Conservation (phyloP, 2,888 invertebrate species). For the Caenorhabditis panamensis region DNA sequence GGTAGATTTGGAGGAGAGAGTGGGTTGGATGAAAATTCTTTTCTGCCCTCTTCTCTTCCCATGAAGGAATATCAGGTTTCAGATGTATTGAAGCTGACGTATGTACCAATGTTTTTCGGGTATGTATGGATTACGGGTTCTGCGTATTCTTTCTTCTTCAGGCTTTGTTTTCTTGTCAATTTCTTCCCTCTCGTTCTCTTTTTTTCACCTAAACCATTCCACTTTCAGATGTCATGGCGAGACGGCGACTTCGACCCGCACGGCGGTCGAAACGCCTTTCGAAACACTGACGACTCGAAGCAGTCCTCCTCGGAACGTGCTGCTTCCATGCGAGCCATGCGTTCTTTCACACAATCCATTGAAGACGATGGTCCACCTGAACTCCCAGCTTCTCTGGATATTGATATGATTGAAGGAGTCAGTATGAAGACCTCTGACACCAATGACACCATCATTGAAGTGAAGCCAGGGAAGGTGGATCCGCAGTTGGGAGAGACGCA, state of each 20-base stretch:
- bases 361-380: conserved; percentile 74
- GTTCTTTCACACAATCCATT: conserved; percentile 80
- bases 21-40: not conserved
- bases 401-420: conserved; percentile 69
- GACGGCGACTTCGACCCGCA: conserved; percentile 67
- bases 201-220: not conserved
- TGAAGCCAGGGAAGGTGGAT: conserved; percentile 65
- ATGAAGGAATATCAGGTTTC: too few relatives aligned
- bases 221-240: conserved; percentile 42
- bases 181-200: not conserved
- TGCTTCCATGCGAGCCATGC: conserved; percentile 74
- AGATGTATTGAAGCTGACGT: too few relatives aligned
- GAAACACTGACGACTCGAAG: conserved; percentile 55
- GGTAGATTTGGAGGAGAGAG: conserved; percentile 29
- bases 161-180: not conserved
- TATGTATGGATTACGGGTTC: too few relatives aligned
- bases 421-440: conserved; percentile 70
- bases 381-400: conserved; percentile 73
- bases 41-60: not conserved
- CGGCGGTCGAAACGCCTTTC: conserved; percentile 72
- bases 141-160: too few relatives aligned
- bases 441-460: conserved; percentile 80
- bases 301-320: conserved; percentile 65
- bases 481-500: conserved; percentile 79
- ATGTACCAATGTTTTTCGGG: too few relatives aligned